Evolutionary conservation across 2,888 invertebrate genomes (phyloP).

Genomic region (Stenoptilia bipunctidactyla): DNA sequence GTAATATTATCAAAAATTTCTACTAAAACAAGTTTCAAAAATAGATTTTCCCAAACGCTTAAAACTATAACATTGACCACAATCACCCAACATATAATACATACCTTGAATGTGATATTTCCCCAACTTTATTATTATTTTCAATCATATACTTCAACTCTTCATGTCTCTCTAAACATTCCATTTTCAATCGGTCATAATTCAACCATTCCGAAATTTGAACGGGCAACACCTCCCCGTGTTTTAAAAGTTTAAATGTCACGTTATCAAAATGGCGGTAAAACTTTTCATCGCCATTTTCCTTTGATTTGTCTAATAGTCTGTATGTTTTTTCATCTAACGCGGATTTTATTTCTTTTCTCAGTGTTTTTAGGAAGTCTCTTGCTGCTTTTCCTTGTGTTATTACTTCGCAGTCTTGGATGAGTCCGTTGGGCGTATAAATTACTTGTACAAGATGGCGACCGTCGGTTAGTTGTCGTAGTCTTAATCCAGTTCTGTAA

Average conservation of each 20-base stretch:
- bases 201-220: conserved; percentile 70
- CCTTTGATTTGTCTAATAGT: conserved; percentile 29
- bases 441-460: conserved; percentile 78
- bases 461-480: conserved; percentile 78
- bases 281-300: conserved; percentile 36
- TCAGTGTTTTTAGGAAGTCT: conserved; percentile 72
- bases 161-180: conserved; percentile 61
- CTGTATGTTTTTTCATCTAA: conserved; percentile 46
- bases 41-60: too few species aligned
- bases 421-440: conserved; percentile 69
- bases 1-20: too few species aligned
- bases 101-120: conserved; percentile 44
- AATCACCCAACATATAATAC: not conserved
- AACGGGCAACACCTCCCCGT: conserved; percentile 52
- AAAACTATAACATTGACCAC: too few species aligned
- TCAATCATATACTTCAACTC: conserved; percentile 48
- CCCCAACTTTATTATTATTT: conserved; percentile 36
- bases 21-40: too few species aligned
- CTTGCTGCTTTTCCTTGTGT: conserved; percentile 63
- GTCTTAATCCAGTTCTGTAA: conserved; percentile 68
- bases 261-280: conserved; percentile 63
- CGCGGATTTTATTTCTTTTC: conserved; percentile 65
- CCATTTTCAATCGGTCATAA: conserved; percentile 67
- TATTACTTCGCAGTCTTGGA: conserved; percentile 78
- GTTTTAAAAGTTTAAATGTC: conserved; percentile 65